A percentile compares a stretch with the other conserved stretches of the same genome.
phyloP scores from a whole-genome alignment of 1,140 invertebrate genomes.

The Euwallacea fornicatus region DNA sequence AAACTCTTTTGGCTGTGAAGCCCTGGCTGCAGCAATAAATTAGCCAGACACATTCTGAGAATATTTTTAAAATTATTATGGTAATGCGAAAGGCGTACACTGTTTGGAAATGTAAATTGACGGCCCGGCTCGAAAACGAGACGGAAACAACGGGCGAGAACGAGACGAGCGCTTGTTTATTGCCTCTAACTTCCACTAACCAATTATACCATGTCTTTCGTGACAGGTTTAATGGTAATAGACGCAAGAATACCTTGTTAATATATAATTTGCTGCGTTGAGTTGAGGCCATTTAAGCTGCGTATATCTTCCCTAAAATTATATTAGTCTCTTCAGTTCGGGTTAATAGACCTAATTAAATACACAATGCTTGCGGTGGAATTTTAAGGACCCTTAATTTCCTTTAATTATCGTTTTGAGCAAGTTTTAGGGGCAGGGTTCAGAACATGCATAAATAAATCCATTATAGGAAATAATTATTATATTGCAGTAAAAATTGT shows the following conservation, averaged over 20 bases:
- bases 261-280: slow-evolving; percentile 51
- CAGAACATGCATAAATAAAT: too few relatives aligned
- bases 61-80: slow-evolving; percentile 53
- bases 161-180: slow-evolving; percentile 47
- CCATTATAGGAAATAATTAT: too few relatives aligned
- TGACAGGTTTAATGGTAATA: slow-evolving; percentile 54
- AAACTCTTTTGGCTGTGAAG: slow-evolving; percentile 26
- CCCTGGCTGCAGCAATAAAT: slow-evolving; percentile 37
- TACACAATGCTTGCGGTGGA: slow-evolving; percentile 2
- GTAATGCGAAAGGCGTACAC: slow-evolving; percentile 52
- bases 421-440: not conserved
- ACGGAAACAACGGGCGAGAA: slow-evolving; percentile 35
- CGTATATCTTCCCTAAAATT: slow-evolving; percentile 29
- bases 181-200: slow-evolving; percentile 51
- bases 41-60: slow-evolving; percentile 45
- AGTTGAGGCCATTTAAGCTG: slow-evolving; percentile 27
- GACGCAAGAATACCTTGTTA: slow-evolving; percentile 53
- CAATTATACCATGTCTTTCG: slow-evolving; percentile 53
- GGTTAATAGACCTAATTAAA: slow-evolving; percentile 24
- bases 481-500: too few relatives aligned
- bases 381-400: slow-evolving; percentile 7
- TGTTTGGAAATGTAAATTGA: slow-evolving; percentile 54
- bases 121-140: slow-evolving; percentile 41
- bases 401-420: not conserved
- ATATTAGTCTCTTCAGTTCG: slow-evolving; percentile 19